Evolutionary conservation across 1,140 invertebrate genomes (phyloP).

Genomic region (Drosophila nebulosa): DNA sequence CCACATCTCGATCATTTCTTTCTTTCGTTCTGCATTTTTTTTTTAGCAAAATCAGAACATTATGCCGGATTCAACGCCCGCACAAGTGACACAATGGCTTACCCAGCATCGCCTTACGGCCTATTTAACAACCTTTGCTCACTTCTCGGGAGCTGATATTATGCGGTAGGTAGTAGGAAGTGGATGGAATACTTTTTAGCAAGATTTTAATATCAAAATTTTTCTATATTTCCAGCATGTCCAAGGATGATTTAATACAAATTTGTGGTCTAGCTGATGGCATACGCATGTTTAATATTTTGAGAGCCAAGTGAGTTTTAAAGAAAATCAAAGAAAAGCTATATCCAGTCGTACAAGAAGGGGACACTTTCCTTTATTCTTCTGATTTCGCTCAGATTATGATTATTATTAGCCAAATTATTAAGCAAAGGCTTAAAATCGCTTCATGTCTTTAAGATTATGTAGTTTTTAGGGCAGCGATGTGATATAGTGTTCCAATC

Average conservation of each 20-base stretch:
- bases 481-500: too few species aligned
- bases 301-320: conserved; percentile 88
- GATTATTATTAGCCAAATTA: too few species aligned
- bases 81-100: conserved; percentile 91
- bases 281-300: conserved; percentile 93
- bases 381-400: too few species aligned
- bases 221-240: conserved; percentile 83
- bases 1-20: not conserved
- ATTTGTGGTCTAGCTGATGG: conserved; percentile 96
- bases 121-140: conserved; percentile 88
- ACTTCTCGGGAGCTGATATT: conserved; percentile 94
- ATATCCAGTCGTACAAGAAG: too few species aligned
- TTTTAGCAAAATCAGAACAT: conserved; percentile 72
- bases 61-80: conserved; percentile 84
- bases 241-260: conserved; percentile 94
- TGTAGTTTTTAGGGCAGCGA: too few species aligned
- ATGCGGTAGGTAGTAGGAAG: conserved; percentile 81
- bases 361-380: too few species aligned
- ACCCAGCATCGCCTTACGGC: conserved; percentile 88
- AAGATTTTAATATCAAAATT: not conserved
- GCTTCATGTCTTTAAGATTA: too few species aligned
- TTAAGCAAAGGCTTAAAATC: too few species aligned
- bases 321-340: too few species aligned
- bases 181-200: too few species aligned
- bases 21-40: too few species aligned